phyloP scores from a whole-genome alignment of 2,797 vertebrate species.

The Gymnoscopelus microlampas region DNA sequence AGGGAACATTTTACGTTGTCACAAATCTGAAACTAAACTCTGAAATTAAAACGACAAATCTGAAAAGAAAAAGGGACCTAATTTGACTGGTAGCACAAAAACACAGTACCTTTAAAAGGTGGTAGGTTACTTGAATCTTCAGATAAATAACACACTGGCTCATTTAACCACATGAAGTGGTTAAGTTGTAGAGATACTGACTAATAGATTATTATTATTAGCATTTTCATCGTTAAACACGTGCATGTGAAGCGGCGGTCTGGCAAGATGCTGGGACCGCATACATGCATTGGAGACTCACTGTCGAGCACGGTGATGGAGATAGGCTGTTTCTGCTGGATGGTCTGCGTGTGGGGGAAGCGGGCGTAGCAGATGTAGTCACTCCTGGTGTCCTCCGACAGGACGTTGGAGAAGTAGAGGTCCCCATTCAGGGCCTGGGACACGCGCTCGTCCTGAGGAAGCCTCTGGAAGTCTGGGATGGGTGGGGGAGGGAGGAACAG shows the following conservation, averaged over 20 bases:
- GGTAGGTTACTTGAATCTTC: too few relatives aligned
- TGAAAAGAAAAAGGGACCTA: too few relatives aligned
- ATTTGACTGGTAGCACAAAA: too few relatives aligned
- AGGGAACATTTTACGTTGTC: neutral
- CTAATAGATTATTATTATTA: too few relatives aligned
- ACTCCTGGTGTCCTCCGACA: slow-evolving; percentile 84
- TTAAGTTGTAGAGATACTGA: too few relatives aligned
- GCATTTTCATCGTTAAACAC: too few relatives aligned
- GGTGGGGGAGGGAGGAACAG: neutral
- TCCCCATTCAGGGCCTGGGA: slow-evolving; percentile 93
- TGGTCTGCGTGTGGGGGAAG: slow-evolving; percentile 91
- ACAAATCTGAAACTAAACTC: neutral
- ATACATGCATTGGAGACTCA: slow-evolving; percentile 71
- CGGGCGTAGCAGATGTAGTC: slow-evolving; percentile 92
- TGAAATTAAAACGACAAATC: neutral
- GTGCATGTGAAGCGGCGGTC: neutral
- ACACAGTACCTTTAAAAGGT: too few relatives aligned
- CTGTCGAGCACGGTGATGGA: slow-evolving; percentile 91
- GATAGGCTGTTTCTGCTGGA: slow-evolving; percentile 92
- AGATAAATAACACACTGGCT: too few relatives aligned
- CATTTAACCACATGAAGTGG: too few relatives aligned
- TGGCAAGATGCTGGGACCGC: neutral
- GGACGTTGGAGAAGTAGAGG: slow-evolving; percentile 95
- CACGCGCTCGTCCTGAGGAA: slow-evolving; percentile 89
- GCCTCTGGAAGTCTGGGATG: slow-evolving; percentile 88